A percentile compares a stretch with the other conserved stretches of the same genome.
Evolutionary conservation across 2,113 vertebrate species (phyloP).

Genomic region (Perognathus longimembris): DNA sequence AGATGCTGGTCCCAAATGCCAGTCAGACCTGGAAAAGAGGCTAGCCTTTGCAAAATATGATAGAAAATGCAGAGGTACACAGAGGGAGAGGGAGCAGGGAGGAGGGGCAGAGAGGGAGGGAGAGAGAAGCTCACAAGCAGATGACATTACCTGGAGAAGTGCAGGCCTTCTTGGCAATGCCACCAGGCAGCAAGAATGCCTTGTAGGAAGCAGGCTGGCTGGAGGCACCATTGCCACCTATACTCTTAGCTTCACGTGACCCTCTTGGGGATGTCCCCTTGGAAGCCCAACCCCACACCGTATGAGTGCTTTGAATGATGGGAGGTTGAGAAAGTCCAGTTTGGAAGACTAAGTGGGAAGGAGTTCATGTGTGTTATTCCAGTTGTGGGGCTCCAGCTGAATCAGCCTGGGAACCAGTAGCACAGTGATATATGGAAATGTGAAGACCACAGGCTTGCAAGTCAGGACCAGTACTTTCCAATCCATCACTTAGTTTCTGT

Average conservation of each 20-base stretch:
- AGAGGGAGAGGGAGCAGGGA: not conserved
- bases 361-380: not conserved
- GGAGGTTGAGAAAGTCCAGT: not conserved
- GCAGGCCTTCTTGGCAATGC: not conserved
- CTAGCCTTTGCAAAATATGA: not conserved
- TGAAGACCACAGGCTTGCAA: not conserved
- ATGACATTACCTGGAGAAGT: not conserved
- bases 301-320: not conserved
- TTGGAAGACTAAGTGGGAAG: not conserved
- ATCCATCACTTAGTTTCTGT: not conserved
- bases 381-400: not conserved
- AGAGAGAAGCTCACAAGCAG: too few species aligned
- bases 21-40: not conserved
- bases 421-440: not conserved
- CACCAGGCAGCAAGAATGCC: not conserved
- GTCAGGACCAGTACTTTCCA: not conserved
- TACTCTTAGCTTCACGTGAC: not conserved
- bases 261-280: not conserved
- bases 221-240: not conserved
- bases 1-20: not conserved
- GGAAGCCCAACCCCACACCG: not conserved
- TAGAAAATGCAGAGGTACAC: not conserved
- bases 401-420: not conserved
- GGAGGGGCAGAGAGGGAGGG: too few species aligned
- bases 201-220: not conserved